Conservation (phyloP, 2,113 vertebrate species). For the Rhombomys opimus region DNA sequence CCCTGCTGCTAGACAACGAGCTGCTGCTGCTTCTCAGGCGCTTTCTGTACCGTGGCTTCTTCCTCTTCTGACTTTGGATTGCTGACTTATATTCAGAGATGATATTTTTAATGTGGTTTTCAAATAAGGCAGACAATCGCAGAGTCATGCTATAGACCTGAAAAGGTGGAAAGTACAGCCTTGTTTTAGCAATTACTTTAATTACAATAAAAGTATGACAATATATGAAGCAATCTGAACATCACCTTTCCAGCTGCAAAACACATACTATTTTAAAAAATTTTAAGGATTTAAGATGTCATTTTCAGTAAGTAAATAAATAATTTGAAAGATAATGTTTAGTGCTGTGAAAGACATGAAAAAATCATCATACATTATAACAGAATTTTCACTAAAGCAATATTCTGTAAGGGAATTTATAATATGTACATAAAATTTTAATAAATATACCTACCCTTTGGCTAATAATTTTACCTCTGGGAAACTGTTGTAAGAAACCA, state of each 20-base stretch:
- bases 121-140: slow-evolving; percentile 96
- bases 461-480: slow-evolving; percentile 40
- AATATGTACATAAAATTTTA: background rate
- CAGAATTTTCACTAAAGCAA: slow-evolving; percentile 23
- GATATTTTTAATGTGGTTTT: slow-evolving; percentile 94
- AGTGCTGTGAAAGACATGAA: background rate
- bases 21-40: slow-evolving; percentile 93
- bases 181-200: slow-evolving; percentile 33
- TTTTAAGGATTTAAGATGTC: slow-evolving; percentile 5
- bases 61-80: slow-evolving; percentile 92
- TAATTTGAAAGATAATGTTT: slow-evolving; percentile 6
- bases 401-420: slow-evolving; percentile 21
- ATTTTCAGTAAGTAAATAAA: slow-evolving; percentile 28
- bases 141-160: slow-evolving; percentile 99
- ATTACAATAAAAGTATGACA: slow-evolving; percentile 1
- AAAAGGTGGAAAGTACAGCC: slow-evolving; percentile 51
- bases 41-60: slow-evolving; percentile 91
- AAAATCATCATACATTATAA: background rate
- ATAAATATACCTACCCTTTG: background rate
- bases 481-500: slow-evolving; percentile 37
- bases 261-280: slow-evolving; percentile 44
- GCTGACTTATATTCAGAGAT: slow-evolving; percentile 97
- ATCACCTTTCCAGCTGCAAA: slow-evolving; percentile 17
- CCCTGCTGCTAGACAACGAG: slow-evolving; percentile 89
- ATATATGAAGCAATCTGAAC: background rate